Base-by-base conservation (phyloP, 2,888 invertebrate genomes). In the Cheilosia scutellata region DNA sequence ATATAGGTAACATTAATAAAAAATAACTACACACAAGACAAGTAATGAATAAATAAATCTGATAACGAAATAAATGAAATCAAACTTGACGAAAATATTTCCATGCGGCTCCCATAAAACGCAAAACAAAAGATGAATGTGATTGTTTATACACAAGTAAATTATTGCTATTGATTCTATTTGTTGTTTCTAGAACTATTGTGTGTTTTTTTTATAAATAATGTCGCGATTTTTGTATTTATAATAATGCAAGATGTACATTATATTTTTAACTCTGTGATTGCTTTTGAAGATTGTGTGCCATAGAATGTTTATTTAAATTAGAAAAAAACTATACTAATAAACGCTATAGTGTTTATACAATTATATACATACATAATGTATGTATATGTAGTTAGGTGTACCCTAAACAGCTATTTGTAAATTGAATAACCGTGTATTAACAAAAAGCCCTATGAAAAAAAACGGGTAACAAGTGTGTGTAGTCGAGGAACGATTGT, bases 61-160 rank as follows among this genome's bases (percentile, higher is more conserved):
- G 27, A 27, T 20, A 44, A 33, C 31, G 25, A n/a, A n/a, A 5
- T 13, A 47, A 57, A 47, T 11, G 42, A 33, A 33, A 70, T 31
- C 49, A 71, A 65, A 70, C 9, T 70, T 7, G 49, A 58, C 27
- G 47, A 71, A 62, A 63, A 49, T 72, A 70, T 82, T 82, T 82
- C 74, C 80, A 82, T 82, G 80, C 80, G 80, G 80, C 80, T 75
- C 80, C 74, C 80, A 82, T 82, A 82, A 82, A 82, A 75, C 75
- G 80, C 80, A 82, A 82, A 82, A 75, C 80, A 82, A 82, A 80
- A 82, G 75, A 82, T 75, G 80, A 82, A 75, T 60, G 44, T 76
- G 66, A 47, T 20, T 20, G 44, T 74, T 70, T 44, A 11, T 27
- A 29, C 29, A 53, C 27, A n/a, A n/a, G n/a, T 53, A 27, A 60